These are phyloP conservation scores for Varanus salvator DNA, from an alignment of 2,113 vertebrate species.

Conservation along the genomic window DNA sequence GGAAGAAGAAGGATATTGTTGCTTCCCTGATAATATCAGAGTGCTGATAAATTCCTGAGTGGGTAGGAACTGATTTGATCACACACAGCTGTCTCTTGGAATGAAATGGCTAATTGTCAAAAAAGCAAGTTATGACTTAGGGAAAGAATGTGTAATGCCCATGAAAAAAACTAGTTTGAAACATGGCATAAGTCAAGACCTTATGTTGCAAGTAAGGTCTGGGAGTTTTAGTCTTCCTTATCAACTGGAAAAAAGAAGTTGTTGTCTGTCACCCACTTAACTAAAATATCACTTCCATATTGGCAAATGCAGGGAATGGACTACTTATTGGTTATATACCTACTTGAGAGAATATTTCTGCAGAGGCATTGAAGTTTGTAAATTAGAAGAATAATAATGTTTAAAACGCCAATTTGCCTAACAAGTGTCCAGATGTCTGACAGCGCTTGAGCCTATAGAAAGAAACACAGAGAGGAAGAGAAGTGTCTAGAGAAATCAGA, in stretches of 20 bases:
- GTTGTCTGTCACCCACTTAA: background rate
- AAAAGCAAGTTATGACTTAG: background rate
- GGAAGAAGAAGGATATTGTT: background rate
- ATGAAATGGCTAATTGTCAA: slow-evolving; percentile 9
- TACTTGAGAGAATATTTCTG: background rate
- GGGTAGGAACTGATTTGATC: too few species aligned
- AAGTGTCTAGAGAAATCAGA: background rate
- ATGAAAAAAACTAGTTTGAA: background rate
- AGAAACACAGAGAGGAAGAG: background rate
- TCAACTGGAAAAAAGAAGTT: background rate
- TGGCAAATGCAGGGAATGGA: background rate
- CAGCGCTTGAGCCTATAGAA: background rate
- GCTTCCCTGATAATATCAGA: slow-evolving; percentile 1
- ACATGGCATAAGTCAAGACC: background rate
- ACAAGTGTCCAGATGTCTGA: background rate
- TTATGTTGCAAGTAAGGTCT: background rate
- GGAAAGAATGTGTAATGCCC: background rate
- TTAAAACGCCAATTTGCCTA: background rate
- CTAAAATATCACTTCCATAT: background rate
- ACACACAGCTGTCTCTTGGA: background rate
- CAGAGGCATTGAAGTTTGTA: background rate
- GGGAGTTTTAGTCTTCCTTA: background rate
- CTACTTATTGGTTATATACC: too few species aligned
- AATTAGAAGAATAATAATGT: background rate
- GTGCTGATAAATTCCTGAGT: background rate